Evolutionary conservation across 2,888 invertebrate species (phyloP).

Genomic region (Cetonia aurata): DNA sequence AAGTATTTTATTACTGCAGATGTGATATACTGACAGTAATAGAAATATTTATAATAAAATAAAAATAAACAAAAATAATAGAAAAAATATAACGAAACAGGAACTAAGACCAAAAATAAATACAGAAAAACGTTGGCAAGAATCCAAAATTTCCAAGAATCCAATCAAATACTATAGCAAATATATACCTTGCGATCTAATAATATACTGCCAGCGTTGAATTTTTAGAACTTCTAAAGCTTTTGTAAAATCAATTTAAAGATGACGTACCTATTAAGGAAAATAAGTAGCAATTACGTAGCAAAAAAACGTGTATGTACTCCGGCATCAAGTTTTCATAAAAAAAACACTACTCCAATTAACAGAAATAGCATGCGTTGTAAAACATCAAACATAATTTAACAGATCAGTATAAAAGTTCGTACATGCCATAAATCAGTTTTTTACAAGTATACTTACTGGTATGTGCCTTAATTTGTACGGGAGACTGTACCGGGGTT

Average conservation of each 20-base stretch:
- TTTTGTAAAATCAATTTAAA: no score
- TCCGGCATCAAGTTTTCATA: no score
- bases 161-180: constrained; percentile 24
- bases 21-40: no score
- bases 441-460: constrained; percentile 49
- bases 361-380: no score
- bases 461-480: constrained; percentile 51
- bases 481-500: constrained; percentile 44
- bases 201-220: not conserved
- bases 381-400: not conserved
- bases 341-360: no score
- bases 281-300: no score
- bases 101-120: constrained; percentile 8
- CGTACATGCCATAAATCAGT: constrained; percentile 7
- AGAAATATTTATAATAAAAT: no score
- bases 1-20: no score
- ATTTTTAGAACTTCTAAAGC: no score
- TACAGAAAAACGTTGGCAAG: constrained; percentile 18
- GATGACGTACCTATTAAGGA: no score
- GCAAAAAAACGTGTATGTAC: no score
- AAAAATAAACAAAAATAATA: no score
- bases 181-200: constrained; percentile 16
- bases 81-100: not conserved
- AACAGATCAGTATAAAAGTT: not conserved
- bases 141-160: constrained; percentile 28